A percentile compares a stretch with the other conserved stretches of the same genome.
phyloP scores from a whole-genome alignment of 2,797 vertebrate genomes.

The Craterocephalus amniculus region DNA sequence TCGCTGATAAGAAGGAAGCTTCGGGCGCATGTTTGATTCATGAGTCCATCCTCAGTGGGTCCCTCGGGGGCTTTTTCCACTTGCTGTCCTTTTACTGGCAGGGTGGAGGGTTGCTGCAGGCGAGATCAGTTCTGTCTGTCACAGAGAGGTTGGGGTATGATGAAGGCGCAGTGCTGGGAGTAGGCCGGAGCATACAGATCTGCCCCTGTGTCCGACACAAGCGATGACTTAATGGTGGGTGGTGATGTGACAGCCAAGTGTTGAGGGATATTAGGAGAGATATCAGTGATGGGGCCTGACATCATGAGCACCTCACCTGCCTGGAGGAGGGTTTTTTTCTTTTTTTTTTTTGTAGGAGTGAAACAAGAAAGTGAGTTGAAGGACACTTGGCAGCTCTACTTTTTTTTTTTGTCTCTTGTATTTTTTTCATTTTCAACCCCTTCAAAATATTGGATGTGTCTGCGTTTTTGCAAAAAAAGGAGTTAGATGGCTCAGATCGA shows the following conservation, averaged over 20 bases:
- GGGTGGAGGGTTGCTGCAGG: constrained; percentile 76
- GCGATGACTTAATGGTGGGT: constrained; percentile 78
- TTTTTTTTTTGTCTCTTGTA: constrained; percentile 15
- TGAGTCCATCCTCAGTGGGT: constrained; percentile 81
- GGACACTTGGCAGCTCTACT: constrained; percentile 58
- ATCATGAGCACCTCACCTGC: constrained; percentile 63
- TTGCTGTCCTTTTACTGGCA: constrained; percentile 80
- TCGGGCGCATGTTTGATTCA: constrained; percentile 85
- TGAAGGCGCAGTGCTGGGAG: constrained; percentile 73
- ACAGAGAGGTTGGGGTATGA: constrained; percentile 75
- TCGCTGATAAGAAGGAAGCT: constrained; percentile 81
- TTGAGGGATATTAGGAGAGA: constrained; percentile 76
- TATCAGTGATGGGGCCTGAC: constrained; percentile 69
- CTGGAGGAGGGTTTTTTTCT: constrained; percentile 49
- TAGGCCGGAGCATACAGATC: constrained; percentile 67
- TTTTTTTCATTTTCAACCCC: constrained; percentile 62
- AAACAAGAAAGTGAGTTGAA: constrained; percentile 63
- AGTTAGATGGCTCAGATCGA: constrained; percentile 63
- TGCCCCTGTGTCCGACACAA: constrained; percentile 69
- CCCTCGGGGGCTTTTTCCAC: constrained; percentile 78
- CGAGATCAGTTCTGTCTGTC: constrained; percentile 82
- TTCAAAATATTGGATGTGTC: constrained; percentile 61
- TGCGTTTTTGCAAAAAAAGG: constrained; percentile 50
- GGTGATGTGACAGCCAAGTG: constrained; percentile 71
- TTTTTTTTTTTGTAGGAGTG: constrained; percentile 27